Percentiles rank a stretch among this genome's conserved stretches.
phyloP scores from a whole-genome alignment of 1,140 invertebrate species.

The Stenopsyche tienmushanensis region DNA sequence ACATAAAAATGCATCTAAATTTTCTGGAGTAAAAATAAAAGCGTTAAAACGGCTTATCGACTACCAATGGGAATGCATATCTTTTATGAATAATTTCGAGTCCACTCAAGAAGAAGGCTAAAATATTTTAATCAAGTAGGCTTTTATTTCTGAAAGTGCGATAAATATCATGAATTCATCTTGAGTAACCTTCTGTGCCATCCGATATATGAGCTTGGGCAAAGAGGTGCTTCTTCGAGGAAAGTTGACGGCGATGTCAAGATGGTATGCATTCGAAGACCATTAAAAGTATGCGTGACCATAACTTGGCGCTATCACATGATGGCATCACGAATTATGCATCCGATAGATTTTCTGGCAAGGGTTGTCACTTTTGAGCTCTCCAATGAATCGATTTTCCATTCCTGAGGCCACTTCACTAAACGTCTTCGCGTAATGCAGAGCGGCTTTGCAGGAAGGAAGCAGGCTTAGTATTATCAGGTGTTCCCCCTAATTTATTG shows the following conservation, averaged over 20 bases:
- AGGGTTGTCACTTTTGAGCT: neutral
- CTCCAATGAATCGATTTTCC: conserved; percentile 27
- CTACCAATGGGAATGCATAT: too few relatives aligned
- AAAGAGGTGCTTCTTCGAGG: too few relatives aligned
- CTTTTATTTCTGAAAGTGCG: too few relatives aligned
- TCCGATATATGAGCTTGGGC: too few relatives aligned
- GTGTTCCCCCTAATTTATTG: conserved; percentile 28
- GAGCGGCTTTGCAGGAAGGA: conserved; percentile 18
- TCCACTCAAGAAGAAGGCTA: too few relatives aligned
- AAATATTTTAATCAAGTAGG: too few relatives aligned
- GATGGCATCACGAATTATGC: neutral
- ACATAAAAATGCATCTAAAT: too few relatives aligned
- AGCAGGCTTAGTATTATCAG: conserved; percentile 30
- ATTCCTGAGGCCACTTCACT: conserved; percentile 6
- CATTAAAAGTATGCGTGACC: neutral
- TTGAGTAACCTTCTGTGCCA: too few relatives aligned
- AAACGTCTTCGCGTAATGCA: conserved; percentile 19
- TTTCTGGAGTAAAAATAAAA: too few relatives aligned
- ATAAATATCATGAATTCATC: too few relatives aligned
- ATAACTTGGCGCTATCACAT: neutral
- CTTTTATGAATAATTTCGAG: too few relatives aligned
- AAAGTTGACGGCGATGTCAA: neutral
- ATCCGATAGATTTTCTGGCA: neutral
- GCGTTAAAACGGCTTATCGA: too few relatives aligned
- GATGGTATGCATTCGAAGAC: neutral